These are phyloP conservation scores for Falco punctatus DNA, from an alignment of 2,113 vertebrate species.

Conservation along the genomic window DNA sequence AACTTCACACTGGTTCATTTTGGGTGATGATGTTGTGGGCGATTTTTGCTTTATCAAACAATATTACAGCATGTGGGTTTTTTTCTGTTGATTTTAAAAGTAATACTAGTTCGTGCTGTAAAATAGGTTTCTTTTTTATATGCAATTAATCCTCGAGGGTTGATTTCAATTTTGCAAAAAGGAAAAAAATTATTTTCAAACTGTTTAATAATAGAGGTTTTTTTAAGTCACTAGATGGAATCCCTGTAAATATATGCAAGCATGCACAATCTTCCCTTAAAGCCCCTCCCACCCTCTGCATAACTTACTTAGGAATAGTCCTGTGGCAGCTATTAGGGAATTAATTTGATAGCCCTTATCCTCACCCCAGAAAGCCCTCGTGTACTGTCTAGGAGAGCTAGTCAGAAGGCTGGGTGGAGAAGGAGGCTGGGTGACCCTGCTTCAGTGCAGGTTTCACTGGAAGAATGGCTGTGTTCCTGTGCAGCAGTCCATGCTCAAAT, in stretches of 20 bases:
- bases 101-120: slow-evolving; percentile 69
- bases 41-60: slow-evolving; percentile 65
- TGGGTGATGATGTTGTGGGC: slow-evolving; percentile 65
- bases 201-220: slow-evolving; percentile 49
- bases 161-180: slow-evolving; percentile 73
- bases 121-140: slow-evolving; percentile 75
- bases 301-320: slow-evolving; percentile 29
- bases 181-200: slow-evolving; percentile 53
- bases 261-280: slow-evolving; percentile 57
- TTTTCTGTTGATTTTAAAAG: slow-evolving; percentile 73
- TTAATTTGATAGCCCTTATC: background rate
- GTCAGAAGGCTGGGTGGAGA: background rate
- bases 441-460: background rate
- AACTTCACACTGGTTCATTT: slow-evolving; percentile 71
- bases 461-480: background rate
- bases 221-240: slow-evolving; percentile 45
- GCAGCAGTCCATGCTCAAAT: background rate
- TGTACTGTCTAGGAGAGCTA: background rate
- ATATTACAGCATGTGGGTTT: slow-evolving; percentile 56
- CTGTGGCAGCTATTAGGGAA: slow-evolving; percentile 44
- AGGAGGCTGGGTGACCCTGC: background rate
- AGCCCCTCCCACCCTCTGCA: slow-evolving; percentile 34
- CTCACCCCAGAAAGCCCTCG: background rate
- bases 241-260: slow-evolving; percentile 60
- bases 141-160: slow-evolving; percentile 63